These are phyloP conservation scores for Prorops nasuta DNA, from an alignment of 1,140 invertebrate species.

Conservation along the genomic window DNA sequence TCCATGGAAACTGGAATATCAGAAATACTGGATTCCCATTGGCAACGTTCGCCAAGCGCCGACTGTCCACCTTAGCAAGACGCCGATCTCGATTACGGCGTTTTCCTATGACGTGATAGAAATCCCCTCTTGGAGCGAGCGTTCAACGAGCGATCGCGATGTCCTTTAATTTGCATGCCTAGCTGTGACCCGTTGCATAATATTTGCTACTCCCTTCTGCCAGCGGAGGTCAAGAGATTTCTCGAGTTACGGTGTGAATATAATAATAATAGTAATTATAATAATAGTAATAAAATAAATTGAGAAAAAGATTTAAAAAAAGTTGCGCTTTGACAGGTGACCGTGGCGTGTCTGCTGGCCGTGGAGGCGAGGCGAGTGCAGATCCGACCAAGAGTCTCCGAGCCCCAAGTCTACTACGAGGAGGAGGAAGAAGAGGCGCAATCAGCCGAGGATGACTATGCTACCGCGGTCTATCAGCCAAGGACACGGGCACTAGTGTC, in stretches of 20 bases:
- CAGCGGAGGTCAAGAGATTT: too few relatives aligned
- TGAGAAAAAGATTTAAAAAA: neutral
- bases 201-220: too few relatives aligned
- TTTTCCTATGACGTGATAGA: slow-evolving; percentile 20
- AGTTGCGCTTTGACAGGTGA: slow-evolving; percentile 34
- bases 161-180: neutral
- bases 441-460: slow-evolving; percentile 38
- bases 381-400: slow-evolving; percentile 40
- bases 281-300: too few relatives aligned
- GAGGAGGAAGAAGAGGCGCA: slow-evolving; percentile 48
- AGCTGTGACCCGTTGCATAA: too few relatives aligned
- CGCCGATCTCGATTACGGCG: slow-evolving; percentile 19
- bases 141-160: neutral
- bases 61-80: slow-evolving; percentile 12
- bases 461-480: slow-evolving; percentile 44
- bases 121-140: too few relatives aligned
- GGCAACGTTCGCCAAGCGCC: neutral
- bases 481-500: slow-evolving; percentile 45
- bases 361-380: slow-evolving; percentile 42
- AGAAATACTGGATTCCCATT: neutral
- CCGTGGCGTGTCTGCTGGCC: slow-evolving; percentile 43
- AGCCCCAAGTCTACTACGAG: slow-evolving; percentile 47
- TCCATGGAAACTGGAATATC: slow-evolving; percentile 23
- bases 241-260: too few relatives aligned
- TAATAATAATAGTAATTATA: too few relatives aligned